Base-by-base conservation (phyloP, 1,140 invertebrate species). In the Diplogasteroides magnus region DNA sequence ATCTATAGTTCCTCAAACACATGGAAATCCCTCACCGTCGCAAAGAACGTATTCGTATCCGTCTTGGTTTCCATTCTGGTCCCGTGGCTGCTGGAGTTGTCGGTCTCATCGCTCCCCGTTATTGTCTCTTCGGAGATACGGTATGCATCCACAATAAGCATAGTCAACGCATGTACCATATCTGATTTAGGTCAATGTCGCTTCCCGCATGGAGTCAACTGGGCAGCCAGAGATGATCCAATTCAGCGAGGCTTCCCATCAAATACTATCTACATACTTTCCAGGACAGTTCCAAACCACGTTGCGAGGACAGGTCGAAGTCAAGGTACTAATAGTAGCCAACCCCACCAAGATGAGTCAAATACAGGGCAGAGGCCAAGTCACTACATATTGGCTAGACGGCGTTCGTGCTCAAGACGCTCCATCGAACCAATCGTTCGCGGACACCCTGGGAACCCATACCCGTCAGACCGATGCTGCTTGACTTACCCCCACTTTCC, bases 141-240 rank as follows among this genome's bases (percentile, higher is more conserved):
- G 92, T 94, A 61, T 62, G 25, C 2, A n/a, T n/a, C 37, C 60
- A 61, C 60, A 63, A 37, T 69, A 31, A 15, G 28, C 14, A 15
- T 59, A 31, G 25, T 25, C 14, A n/a, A n/a, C n/a, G n/a, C n/a
- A n/a, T n/a, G n/a, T n/a, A n/a, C n/a, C n/a, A 58, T 2, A 31
- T 23, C 27, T 25, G 23, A 15, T 75, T 31, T 65, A 74, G 76
- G 78, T 82, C 0, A 94, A 95, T 82, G 94, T 91, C 13, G 91
- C 93, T 0, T 90, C 90, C 0, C 86, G 92, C 74, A 93, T 95
- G 91, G 92, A 96, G 84, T 85, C 84, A 26, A 86, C 76, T 31
- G 79, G 80, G 23, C 26, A 71, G 31, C 73, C 81, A 19, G 79
- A 78, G 66, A 72, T 74, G 68, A 81, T 81, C 58, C 79, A 81